Evolutionary conservation across 2,797 vertebrate genomes (phyloP).

Genomic region (Argentina silus): DNA sequence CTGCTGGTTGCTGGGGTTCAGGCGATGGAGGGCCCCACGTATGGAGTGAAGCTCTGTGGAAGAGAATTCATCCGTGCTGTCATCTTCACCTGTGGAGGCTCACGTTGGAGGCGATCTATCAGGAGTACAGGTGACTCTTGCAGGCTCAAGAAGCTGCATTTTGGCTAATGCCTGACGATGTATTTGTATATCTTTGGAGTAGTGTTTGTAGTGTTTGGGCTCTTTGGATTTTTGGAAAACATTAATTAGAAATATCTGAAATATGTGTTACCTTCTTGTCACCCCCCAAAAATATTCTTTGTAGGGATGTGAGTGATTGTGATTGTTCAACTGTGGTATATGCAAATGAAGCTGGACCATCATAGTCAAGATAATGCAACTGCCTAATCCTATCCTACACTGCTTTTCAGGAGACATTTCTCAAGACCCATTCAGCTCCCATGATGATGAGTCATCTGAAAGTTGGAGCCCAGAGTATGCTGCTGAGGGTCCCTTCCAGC

Average conservation of each 20-base stretch:
- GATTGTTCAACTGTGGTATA: no score
- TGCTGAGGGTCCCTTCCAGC: constrained; percentile 63
- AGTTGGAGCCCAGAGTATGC: constrained; percentile 56
- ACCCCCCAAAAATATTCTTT: no score
- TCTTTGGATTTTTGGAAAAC: not conserved
- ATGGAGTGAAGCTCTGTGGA: constrained; percentile 87
- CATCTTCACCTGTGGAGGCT: constrained; percentile 89
- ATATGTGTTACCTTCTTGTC: not conserved
- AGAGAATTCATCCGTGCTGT: constrained; percentile 88
- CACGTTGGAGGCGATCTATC: constrained; percentile 82
- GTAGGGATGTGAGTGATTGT: no score
- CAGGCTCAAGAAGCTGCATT: not conserved
- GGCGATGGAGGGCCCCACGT: constrained; percentile 71
- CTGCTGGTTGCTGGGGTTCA: constrained; percentile 72
- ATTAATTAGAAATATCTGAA: not conserved
- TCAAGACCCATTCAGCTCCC: constrained; percentile 64
- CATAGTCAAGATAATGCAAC: constrained; percentile 1
- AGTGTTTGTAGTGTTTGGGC: no score
- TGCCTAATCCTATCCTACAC: not conserved
- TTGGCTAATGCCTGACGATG: not conserved
- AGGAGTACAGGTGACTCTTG: constrained; percentile 68
- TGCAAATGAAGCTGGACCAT: not conserved
- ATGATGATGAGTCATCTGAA: constrained; percentile 66
- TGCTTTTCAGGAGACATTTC: constrained; percentile 55
- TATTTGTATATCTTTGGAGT: no score